Base-by-base conservation (phyloP, 2,113 vertebrate species). In the Cyrtonyx montezumae region DNA sequence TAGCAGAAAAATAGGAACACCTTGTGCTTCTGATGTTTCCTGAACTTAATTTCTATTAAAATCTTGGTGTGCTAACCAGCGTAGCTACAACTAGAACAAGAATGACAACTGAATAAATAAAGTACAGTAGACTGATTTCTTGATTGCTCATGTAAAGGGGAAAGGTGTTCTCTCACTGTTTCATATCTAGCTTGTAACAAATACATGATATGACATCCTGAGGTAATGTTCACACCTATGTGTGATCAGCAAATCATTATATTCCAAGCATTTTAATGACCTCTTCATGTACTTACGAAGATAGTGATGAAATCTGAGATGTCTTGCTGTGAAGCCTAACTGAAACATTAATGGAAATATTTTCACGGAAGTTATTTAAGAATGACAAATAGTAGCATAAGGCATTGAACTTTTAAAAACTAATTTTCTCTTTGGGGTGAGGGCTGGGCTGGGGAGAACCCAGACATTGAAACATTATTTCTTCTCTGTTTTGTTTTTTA, bases 281-380 rank as follows among this genome's bases (percentile, higher is more conserved):
- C 42, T 90, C 37, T 90, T 74, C 16, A 36, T 59, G 51, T 59
- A 63, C 34, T 86, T 86, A 28, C 17, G 30, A 79, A 95, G 59
- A 65, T 11, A 23, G 58, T 22, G 34, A 17, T 48, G 23, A 62
- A 62, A 26, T 25, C 61, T 40, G 32, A 25, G 62, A 55, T 37
- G 58, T 71, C 84, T 84, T 78, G 51, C 70, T 87, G 66, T 59
- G 90, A 91, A 89, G 46, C 12, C 74, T 78, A 84, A 21, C 20
- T 92, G 51, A 87, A 92, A 75, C 75, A 84, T 63, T 94, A 89
- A 87, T 89, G 66, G 42, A 77, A 90, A 81, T 8, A 55, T 53
- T 89, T 95, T 84, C 21, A 75, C 59, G 85, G 53, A 73, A 85
- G 37, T 40, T 62, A 37, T 62, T 62, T 62, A 17, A 25, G 36